phyloP scores from a whole-genome alignment of 2,797 vertebrate genomes.

The Notamacropus eugenii region DNA sequence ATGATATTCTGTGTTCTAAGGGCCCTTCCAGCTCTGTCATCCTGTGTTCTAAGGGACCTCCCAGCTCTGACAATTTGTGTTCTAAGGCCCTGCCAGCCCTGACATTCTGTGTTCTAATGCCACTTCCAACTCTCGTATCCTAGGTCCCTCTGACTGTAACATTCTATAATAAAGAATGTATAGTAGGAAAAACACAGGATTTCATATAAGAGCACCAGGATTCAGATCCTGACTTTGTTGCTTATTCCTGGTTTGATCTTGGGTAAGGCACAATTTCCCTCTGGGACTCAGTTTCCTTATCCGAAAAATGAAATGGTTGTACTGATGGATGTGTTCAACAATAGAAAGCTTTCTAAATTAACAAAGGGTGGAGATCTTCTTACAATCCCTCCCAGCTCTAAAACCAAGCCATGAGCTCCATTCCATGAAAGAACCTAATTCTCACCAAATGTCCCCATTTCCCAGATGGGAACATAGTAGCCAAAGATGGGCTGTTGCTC shows the following conservation, averaged over 20 bases:
- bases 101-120: neutral
- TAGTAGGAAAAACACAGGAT: neutral
- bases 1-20: too few species aligned
- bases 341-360: neutral
- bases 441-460: neutral
- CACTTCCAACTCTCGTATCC: neutral
- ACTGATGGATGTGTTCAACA: neutral
- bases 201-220: neutral
- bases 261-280: neutral
- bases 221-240: neutral
- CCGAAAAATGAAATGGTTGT: neutral
- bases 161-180: neutral
- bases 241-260: neutral
- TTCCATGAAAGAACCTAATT: neutral
- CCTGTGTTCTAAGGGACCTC: too few species aligned
- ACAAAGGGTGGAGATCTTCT: neutral
- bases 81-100: neutral
- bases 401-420: neutral
- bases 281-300: neutral
- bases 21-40: too few species aligned
- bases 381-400: neutral
- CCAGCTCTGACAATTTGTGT: neutral
- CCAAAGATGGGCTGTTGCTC: neutral
- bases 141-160: neutral
- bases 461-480: neutral